Conservation (phyloP, 2,113 vertebrate genomes). For the Ammodytes dubius region DNA sequence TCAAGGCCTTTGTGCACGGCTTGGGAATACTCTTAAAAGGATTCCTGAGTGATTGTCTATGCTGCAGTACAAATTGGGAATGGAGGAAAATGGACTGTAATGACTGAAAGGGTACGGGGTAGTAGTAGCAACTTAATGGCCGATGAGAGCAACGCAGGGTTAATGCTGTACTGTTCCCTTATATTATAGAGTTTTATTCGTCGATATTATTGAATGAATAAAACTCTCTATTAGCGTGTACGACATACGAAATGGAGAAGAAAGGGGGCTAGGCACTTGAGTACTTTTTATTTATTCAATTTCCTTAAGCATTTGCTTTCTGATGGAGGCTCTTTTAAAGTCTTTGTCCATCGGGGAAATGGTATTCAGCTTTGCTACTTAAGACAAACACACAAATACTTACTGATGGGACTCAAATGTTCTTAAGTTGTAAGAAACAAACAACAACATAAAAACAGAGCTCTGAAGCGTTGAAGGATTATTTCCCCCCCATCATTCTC, state of each 20-base stretch:
- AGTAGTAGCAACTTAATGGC: slow-evolving; percentile 56
- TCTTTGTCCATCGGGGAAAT: slow-evolving; percentile 25
- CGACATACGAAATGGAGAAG: slow-evolving; percentile 23
- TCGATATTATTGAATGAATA: slow-evolving; percentile 50
- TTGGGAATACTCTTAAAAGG: slow-evolving; percentile 74
- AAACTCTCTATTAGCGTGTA: slow-evolving; percentile 36
- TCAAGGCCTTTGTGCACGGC: slow-evolving; percentile 44
- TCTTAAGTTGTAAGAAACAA: not conserved
- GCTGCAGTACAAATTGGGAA: slow-evolving; percentile 70
- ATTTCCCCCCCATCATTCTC: slow-evolving; percentile 4
- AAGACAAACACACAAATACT: slow-evolving; percentile 37
- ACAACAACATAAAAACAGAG: not conserved
- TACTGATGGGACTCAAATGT: slow-evolving; percentile 20
- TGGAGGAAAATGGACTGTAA: slow-evolving; percentile 66
- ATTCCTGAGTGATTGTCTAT: slow-evolving; percentile 77
- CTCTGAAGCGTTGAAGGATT: slow-evolving; percentile 28
- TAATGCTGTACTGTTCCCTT: slow-evolving; percentile 33
- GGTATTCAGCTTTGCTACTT: slow-evolving; percentile 15
- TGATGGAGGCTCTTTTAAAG: slow-evolving; percentile 12
- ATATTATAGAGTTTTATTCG: too few species aligned
- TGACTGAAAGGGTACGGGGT: slow-evolving; percentile 57
- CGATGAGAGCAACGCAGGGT: slow-evolving; percentile 37
- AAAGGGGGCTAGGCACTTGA: not conserved
- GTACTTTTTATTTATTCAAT: slow-evolving; percentile 48
- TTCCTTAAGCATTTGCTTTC: slow-evolving; percentile 33